These are phyloP conservation scores for Porites australiensis DNA, from an alignment of 64 coral and sea anemone species.

Conservation along the genomic window DNA sequence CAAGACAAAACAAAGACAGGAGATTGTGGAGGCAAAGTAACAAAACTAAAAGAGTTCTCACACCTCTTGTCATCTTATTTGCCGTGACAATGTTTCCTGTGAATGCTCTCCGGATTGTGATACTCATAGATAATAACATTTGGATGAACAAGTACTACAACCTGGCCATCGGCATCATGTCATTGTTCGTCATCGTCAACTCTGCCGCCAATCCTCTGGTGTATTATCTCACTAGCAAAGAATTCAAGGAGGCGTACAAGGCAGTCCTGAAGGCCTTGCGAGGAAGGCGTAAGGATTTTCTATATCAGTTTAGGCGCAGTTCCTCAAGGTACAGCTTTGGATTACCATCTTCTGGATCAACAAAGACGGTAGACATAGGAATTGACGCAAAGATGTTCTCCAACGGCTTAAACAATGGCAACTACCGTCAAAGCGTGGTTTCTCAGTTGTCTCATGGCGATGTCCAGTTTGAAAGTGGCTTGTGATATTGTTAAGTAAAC, in stretches of 20 bases:
- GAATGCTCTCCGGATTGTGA: conserved; percentile 5
- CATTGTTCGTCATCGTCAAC: conserved; percentile 42
- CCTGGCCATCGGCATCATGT: background rate
- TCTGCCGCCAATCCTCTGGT: conserved; percentile 51
- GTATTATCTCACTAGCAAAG: conserved; percentile 63
- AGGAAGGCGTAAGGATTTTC: background rate
- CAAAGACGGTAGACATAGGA: background rate
- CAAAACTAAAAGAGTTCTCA: conserved; percentile 45
- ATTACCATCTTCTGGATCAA: background rate
- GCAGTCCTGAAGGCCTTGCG: background rate
- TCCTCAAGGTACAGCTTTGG: no score
- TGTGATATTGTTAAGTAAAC: background rate
- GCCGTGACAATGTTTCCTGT: conserved; percentile 58
- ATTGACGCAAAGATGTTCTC: background rate
- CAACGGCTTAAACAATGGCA: background rate
- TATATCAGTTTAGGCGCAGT: background rate
- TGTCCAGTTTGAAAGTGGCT: no score
- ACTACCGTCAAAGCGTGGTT: background rate
- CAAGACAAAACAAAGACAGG: background rate
- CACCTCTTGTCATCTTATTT: conserved; percentile 48
- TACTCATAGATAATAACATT: background rate
- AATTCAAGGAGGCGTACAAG: conserved; percentile 42
- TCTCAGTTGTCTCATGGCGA: no score
- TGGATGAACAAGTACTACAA: conserved; percentile 9
- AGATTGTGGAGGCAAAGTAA: conserved; percentile 51